These are phyloP conservation scores for Lepisosteus osseus DNA, from an alignment of 2,113 vertebrate genomes.

Conservation along the genomic window DNA sequence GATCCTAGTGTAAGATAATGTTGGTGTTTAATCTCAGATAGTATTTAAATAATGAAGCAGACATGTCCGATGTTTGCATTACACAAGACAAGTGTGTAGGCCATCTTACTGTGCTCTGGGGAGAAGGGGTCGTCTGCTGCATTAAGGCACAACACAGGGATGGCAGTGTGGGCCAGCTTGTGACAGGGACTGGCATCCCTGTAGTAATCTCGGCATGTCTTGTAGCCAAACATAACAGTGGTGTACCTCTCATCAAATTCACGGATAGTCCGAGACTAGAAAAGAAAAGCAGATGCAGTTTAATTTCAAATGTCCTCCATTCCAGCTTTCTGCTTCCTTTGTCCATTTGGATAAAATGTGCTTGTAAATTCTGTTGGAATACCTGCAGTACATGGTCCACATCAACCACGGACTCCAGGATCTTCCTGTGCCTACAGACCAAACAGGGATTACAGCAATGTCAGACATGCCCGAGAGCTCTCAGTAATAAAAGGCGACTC, in stretches of 20 bases:
- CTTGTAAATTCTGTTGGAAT: background rate
- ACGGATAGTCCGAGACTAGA: constrained; percentile 66
- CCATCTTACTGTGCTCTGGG: constrained; percentile 55
- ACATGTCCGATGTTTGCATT: too few relatives aligned
- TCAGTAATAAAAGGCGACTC: too few relatives aligned
- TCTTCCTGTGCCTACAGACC: constrained; percentile 59
- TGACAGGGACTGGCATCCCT: constrained; percentile 63
- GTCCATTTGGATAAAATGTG: too few relatives aligned
- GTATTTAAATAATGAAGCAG: too few relatives aligned
- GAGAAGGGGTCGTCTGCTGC: constrained; percentile 80
- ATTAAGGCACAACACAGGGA: constrained; percentile 76
- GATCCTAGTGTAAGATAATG: too few relatives aligned
- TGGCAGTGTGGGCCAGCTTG: constrained; percentile 58
- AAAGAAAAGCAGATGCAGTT: background rate
- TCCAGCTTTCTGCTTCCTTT: too few relatives aligned
- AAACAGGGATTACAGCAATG: background rate
- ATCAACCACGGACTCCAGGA: constrained; percentile 67
- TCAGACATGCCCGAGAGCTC: too few relatives aligned
- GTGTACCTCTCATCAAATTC: constrained; percentile 78
- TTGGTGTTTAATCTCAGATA: too few relatives aligned
- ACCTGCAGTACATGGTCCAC: constrained; percentile 74
- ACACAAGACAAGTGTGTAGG: too few relatives aligned
- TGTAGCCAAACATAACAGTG: constrained; percentile 68
- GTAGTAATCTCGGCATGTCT: constrained; percentile 69
- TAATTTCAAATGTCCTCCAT: too few relatives aligned